Conservation (phyloP, 2,888 invertebrate genomes). For the Deroplatys truncata region DNA sequence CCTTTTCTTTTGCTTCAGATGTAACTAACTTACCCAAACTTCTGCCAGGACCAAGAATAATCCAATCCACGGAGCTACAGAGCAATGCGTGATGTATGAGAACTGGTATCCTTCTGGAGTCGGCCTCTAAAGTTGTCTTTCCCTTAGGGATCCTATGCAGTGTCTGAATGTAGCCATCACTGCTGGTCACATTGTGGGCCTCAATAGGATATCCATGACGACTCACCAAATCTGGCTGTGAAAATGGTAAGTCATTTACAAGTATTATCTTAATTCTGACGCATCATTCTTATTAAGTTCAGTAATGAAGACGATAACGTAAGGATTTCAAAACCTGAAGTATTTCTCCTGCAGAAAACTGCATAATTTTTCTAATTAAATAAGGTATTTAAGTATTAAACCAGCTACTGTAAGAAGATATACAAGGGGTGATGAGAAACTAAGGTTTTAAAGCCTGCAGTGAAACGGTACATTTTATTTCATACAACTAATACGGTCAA, state of each 20-base stretch:
- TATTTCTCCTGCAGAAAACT: too few species aligned
- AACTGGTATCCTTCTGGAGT: background rate
- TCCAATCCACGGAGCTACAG: constrained; percentile 10
- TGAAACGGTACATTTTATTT: too few species aligned
- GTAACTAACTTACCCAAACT: background rate
- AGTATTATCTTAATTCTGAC: background rate
- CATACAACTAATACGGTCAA: too few species aligned
- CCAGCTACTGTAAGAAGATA: too few species aligned
- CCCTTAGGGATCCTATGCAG: constrained; percentile 2
- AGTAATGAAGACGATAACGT: too few species aligned
- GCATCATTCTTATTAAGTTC: too few species aligned
- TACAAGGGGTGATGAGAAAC: too few species aligned
- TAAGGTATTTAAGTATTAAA: too few species aligned
- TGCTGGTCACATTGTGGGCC: background rate
- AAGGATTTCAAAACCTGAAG: too few species aligned
- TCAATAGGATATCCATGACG: background rate
- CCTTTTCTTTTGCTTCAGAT: background rate
- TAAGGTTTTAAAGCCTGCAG: too few species aligned
- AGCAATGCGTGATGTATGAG: background rate
- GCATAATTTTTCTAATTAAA: too few species aligned
- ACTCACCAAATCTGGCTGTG: background rate
- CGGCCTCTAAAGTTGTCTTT: background rate
- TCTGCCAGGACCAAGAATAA: background rate
- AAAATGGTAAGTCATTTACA: background rate
- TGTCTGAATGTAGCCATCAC: background rate